phyloP scores from a whole-genome alignment of 1,140 invertebrate genomes.

The Drosophila melanogaster region DNA sequence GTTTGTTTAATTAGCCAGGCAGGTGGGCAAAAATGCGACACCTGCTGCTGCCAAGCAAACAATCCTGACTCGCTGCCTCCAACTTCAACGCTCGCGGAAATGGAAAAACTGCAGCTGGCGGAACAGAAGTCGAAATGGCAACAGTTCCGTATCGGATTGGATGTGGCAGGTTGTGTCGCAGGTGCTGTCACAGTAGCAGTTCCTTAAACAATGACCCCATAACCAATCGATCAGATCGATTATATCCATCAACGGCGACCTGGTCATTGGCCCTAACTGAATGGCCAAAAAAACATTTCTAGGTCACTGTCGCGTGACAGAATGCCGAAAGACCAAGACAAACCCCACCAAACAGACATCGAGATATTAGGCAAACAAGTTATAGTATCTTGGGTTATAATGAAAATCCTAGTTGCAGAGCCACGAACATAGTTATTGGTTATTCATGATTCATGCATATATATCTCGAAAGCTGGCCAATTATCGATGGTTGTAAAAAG shows the following conservation, averaged over 20 bases:
- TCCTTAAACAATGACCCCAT: background rate
- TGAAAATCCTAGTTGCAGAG: slow-evolving; percentile 5
- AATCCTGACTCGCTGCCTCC: slow-evolving; percentile 18
- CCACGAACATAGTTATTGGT: slow-evolving; percentile 5
- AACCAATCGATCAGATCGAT: slow-evolving; percentile 34
- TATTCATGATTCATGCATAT: slow-evolving; percentile 47
- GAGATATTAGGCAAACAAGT: slow-evolving; percentile 8
- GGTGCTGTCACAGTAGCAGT: slow-evolving; percentile 44
- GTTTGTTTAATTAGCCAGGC: slow-evolving; percentile 15
- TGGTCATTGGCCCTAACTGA: slow-evolving; percentile 28
- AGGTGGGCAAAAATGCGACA: slow-evolving; percentile 12
- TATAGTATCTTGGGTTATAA: background rate
- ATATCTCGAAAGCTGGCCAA: slow-evolving; percentile 14
- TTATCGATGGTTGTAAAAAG: slow-evolving; percentile 33
- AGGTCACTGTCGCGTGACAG: slow-evolving; percentile 53
- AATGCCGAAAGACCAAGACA: slow-evolving; percentile 25
- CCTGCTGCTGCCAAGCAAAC: slow-evolving; percentile 32
- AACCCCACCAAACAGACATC: slow-evolving; percentile 22
- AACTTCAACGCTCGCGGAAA: slow-evolving; percentile 42
- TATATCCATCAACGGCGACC: slow-evolving; percentile 14
- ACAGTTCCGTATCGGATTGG: slow-evolving; percentile 53
- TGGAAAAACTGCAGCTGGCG: slow-evolving; percentile 40
- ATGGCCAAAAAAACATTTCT: slow-evolving; percentile 42
- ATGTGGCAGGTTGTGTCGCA: slow-evolving; percentile 3
- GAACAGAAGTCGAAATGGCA: slow-evolving; percentile 16